A percentile compares a stretch with the other conserved stretches of the same genome.
Conservation (phyloP, 2,888 invertebrate genomes). For the Ophraella communa region DNA sequence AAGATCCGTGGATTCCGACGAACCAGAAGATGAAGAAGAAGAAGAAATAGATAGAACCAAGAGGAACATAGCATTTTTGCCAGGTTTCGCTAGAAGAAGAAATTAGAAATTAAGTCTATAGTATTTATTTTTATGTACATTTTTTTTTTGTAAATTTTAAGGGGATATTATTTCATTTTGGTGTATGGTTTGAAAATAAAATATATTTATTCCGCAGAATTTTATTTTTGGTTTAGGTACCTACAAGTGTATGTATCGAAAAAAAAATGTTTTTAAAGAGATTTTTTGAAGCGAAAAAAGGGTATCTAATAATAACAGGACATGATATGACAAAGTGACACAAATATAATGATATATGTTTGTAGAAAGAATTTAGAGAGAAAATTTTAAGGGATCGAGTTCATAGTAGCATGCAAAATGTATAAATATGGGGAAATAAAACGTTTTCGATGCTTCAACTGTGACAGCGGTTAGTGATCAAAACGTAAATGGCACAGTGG, state of each 20-base stretch:
- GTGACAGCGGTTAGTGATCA: constrained; percentile 14
- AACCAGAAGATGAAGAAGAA: constrained; percentile 6
- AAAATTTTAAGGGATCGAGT: too few species aligned
- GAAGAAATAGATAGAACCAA: neutral
- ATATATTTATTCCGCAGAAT: neutral
- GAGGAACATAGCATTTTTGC: constrained; percentile 1
- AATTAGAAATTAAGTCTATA: constrained; percentile 19
- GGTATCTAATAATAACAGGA: constrained; percentile 15
- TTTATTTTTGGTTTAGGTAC: too few species aligned
- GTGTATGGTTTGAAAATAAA: neutral
- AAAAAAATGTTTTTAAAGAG: too few species aligned
- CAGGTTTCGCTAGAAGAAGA: constrained; percentile 12
- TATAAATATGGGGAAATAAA: constrained; percentile 22
- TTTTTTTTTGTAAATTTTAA: neutral
- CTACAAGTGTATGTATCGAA: too few species aligned
- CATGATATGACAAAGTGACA: constrained; percentile 11
- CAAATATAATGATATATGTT: constrained; percentile 15
- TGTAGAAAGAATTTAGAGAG: too few species aligned
- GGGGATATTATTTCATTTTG: neutral
- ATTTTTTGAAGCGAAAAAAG: too few species aligned
- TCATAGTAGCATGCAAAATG: constrained; percentile 28
- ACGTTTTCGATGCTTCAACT: constrained; percentile 19
- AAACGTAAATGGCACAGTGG: neutral
- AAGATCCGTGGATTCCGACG: constrained; percentile 11
- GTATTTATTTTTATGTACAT: neutral